Evolutionary conservation across 2,797 vertebrate genomes (phyloP).

Genomic region (Falco columbarius): DNA sequence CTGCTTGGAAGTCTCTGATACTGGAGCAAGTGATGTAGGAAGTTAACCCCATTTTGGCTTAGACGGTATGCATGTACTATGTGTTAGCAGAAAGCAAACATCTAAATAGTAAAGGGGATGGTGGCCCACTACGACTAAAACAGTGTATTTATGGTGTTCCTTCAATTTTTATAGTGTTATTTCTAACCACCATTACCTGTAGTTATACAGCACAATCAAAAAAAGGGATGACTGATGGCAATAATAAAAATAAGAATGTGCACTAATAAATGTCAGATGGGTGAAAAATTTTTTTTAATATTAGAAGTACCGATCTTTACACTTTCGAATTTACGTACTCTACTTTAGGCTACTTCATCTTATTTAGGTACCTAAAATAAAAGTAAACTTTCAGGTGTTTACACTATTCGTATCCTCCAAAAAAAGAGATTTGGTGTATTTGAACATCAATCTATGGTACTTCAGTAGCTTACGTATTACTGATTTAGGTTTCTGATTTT

Average conservation of each 20-base stretch:
- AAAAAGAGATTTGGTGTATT: background rate
- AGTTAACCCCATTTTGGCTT: background rate
- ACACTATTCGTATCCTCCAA: background rate
- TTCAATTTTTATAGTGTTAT: background rate
- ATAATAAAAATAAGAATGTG: background rate
- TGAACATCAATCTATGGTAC: background rate
- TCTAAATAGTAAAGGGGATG: background rate
- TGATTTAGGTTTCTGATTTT: background rate
- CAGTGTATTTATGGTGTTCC: background rate
- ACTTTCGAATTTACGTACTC: background rate
- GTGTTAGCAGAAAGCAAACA: background rate
- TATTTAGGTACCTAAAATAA: background rate
- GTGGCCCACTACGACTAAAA: background rate
- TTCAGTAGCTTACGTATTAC: background rate
- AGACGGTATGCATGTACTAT: background rate
- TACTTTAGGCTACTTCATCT: background rate
- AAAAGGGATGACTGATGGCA: background rate
- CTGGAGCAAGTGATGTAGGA: background rate
- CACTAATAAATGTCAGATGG: background rate
- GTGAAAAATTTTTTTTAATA: background rate
- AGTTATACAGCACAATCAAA: background rate
- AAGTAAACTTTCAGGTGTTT: background rate
- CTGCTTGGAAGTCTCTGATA: background rate
- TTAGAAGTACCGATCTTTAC: background rate
- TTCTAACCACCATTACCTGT: background rate